These are phyloP conservation scores for Phenganax subtilis DNA, from an alignment of 92 coral and sea anemone species.

Conservation along the genomic window DNA sequence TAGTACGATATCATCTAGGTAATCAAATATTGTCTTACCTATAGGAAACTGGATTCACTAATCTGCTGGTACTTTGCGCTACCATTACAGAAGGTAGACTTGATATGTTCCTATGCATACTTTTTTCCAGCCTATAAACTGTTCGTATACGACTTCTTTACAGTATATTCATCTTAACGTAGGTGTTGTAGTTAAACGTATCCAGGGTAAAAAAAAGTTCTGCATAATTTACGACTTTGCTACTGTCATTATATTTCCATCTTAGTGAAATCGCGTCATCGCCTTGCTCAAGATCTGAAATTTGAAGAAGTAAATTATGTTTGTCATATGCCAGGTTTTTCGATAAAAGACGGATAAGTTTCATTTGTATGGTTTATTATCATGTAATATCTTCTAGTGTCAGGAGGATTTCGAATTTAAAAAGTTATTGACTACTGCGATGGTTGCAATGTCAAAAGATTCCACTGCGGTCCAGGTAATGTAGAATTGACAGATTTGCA, in stretches of 20 bases:
- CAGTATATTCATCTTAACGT: neutral
- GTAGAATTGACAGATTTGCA: neutral
- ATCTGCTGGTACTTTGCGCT: conserved; percentile 74
- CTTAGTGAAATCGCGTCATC: conserved; percentile 80
- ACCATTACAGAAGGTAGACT: conserved; percentile 85
- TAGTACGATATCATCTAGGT: too few relatives aligned
- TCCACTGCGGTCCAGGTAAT: conserved; percentile 68
- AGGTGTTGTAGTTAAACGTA: too few relatives aligned
- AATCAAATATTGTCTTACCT: neutral
- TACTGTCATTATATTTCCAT: conserved; percentile 12
- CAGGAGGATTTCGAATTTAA: conserved; percentile 96
- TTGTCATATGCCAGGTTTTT: neutral
- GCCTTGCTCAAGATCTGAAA: conserved; percentile 72
- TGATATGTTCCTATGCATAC: neutral
- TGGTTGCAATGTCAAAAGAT: conserved; percentile 66
- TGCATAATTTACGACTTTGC: neutral
- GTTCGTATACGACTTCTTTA: neutral
- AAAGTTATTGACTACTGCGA: conserved; percentile 68
- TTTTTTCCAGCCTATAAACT: neutral
- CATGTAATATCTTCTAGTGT: conserved; percentile 36
- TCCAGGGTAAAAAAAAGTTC: too few relatives aligned
- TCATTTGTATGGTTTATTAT: neutral
- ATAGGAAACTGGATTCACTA: conserved; percentile 91
- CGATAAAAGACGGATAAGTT: neutral
- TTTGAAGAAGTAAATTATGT: conserved; percentile 62